These are phyloP conservation scores for Meteorus cinctellus DNA, from an alignment of 2,888 invertebrate species.

Conservation along the genomic window DNA sequence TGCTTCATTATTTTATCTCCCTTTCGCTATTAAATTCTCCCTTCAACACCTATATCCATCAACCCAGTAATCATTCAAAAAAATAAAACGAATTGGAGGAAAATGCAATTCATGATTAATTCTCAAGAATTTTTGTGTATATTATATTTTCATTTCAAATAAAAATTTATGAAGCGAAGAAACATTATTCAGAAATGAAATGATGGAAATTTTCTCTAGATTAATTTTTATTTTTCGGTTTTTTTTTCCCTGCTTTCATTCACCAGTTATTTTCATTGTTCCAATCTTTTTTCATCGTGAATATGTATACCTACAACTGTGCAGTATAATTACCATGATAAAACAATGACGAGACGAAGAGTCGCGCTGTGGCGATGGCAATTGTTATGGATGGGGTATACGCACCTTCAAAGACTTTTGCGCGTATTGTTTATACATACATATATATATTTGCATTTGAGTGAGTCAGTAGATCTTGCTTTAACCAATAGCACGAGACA, in stretches of 20 bases:
- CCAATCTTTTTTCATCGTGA: background rate
- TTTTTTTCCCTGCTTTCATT: background rate
- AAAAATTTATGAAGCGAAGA: background rate
- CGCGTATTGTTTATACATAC: background rate
- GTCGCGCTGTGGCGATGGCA: slow-evolving; percentile 41
- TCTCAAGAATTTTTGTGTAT: background rate
- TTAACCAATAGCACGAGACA: background rate
- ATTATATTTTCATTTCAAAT: background rate
- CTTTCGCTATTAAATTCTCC: background rate
- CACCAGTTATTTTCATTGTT: background rate
- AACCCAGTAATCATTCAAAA: slow-evolving; percentile 4
- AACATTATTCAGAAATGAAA: background rate
- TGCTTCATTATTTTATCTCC: slow-evolving; percentile 15
- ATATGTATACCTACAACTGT: slow-evolving; percentile 45
- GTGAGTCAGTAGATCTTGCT: background rate
- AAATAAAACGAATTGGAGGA: slow-evolving; percentile 10
- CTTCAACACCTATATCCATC: slow-evolving; percentile 10
- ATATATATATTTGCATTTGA: slow-evolving; percentile 24
- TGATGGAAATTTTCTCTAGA: background rate
- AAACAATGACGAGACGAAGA: slow-evolving; percentile 63
- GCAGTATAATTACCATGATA: slow-evolving; percentile 66
- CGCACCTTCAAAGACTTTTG: slow-evolving; percentile 1
- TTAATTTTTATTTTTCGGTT: background rate
- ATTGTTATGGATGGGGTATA: background rate
- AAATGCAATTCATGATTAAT: background rate